Percentiles rank a stretch among this genome's conserved stretches.
phyloP scores from a whole-genome alignment of 2,888 invertebrate genomes.

The Hirtodrosophila confusa region DNA sequence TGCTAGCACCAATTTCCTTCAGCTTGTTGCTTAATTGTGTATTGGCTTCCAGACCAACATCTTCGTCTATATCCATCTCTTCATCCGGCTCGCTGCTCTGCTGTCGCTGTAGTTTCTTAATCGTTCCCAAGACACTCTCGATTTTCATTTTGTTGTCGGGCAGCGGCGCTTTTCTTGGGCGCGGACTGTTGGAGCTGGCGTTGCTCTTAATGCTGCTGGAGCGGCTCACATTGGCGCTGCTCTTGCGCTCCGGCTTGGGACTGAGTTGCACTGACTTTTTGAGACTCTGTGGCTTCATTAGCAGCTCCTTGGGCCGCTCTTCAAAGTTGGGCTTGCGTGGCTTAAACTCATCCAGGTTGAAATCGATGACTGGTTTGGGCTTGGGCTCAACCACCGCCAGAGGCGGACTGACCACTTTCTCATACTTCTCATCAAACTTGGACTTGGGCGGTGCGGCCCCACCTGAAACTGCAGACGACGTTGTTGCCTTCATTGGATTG shows the following conservation, averaged over 20 bases:
- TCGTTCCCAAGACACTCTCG: constrained; percentile 72
- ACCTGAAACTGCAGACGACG: background rate
- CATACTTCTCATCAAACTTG: constrained; percentile 74
- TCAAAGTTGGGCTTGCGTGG: constrained; percentile 70
- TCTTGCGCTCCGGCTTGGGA: constrained; percentile 55
- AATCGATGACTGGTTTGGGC: constrained; percentile 57
- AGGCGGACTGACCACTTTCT: constrained; percentile 53
- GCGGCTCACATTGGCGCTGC: constrained; percentile 59
- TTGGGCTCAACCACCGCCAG: constrained; percentile 28
- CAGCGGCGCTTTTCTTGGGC: constrained; percentile 27
- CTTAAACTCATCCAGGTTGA: constrained; percentile 55
- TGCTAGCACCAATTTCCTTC: constrained; percentile 82
- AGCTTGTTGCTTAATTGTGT: constrained; percentile 75
- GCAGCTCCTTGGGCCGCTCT: constrained; percentile 60
- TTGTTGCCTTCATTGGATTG: constrained; percentile 28
- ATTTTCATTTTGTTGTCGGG: constrained; percentile 76
- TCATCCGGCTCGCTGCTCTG: constrained; percentile 45
- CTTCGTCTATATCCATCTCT: constrained; percentile 76
- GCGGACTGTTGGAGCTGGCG: constrained; percentile 58
- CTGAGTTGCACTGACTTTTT: constrained; percentile 47
- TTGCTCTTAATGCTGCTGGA: constrained; percentile 70
- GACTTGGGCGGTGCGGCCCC: constrained; percentile 53
- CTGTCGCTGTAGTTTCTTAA: constrained; percentile 66
- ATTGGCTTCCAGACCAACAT: constrained; percentile 65
- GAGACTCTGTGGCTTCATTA: constrained; percentile 45